Evolutionary conservation across 2,888 invertebrate species (phyloP).

Genomic region (Sinhomidia bicolor): DNA sequence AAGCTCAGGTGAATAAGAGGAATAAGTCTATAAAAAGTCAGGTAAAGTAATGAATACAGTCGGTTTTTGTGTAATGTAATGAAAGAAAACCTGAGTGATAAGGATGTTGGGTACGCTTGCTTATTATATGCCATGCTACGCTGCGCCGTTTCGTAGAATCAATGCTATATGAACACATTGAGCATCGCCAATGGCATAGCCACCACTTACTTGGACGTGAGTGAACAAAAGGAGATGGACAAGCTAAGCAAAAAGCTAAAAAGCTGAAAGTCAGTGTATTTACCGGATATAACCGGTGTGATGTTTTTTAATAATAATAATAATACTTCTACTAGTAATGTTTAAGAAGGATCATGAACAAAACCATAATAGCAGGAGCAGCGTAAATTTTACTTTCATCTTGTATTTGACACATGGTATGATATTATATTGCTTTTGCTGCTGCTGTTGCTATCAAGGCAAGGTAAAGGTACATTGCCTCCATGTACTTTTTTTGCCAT

Average conservation of each 20-base stretch:
- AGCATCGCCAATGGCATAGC: not conserved
- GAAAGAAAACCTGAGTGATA: not conserved
- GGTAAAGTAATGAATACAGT: not conserved
- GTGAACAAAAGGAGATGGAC: slow-evolving; percentile 18
- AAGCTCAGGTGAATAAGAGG: not conserved
- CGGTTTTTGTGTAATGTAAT: not conserved
- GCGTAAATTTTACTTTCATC: slow-evolving; percentile 35
- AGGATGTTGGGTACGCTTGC: not conserved
- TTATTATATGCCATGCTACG: not conserved
- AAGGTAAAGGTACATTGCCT: not conserved
- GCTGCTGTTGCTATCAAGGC: too few species aligned
- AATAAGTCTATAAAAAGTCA: not conserved
- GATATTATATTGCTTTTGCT: not conserved
- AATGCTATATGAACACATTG: not conserved
- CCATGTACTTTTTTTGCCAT: not conserved
- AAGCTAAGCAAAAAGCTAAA: not conserved
- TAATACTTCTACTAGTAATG: not conserved
- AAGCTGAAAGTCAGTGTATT: not conserved
- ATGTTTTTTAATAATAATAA: not conserved
- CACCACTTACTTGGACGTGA: slow-evolving; percentile 31
- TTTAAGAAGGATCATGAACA: not conserved
- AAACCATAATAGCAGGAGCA: not conserved
- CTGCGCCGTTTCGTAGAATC: not conserved
- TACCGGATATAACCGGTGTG: slow-evolving; percentile 52
- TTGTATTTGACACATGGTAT: slow-evolving; percentile 3